Evolutionary conservation across 2,888 invertebrate species (phyloP), one percentile per base, ranked within the genome.

Genomic region (Pachycephus smyrnensis): DNA sequence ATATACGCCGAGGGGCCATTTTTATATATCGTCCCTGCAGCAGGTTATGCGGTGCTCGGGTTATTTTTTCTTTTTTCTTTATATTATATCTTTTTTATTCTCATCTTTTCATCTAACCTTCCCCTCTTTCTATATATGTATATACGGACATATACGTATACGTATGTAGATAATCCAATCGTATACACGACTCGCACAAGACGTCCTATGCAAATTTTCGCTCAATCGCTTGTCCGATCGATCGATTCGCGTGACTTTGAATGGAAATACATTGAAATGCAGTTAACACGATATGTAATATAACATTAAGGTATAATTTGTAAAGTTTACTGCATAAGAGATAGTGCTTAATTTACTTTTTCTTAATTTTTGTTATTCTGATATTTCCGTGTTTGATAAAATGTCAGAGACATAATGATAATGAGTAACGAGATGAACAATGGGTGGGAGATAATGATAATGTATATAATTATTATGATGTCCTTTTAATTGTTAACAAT

Each of bases 141-240:
- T 37, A 4, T 37, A 36, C 3, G 12, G 11, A 36, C 12, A 4
- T 37, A 40, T 15, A 37, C 12, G 4, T 37, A 3, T 37, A 0
- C 11, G 12, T 37, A 3, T 40, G 0, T 40, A 40, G 23, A 23
- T 55, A 55, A 55, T 23, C 23, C 55, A 9, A 55, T 55, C 9
- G 9, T 23, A 37, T 33, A 37, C n/a, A 76, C 71, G 11, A 30
- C 15, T 32, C 36, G 23, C 37, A 71, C 33, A n/a, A 32, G 32
- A 12, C 11, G 32, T 32, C 35, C 15, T 12, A n/a, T 35, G 71
- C 73, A 73, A 36, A 76, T 77, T 77, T 36, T 73, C 36, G 31
- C 23, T 68, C 31, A 37, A 77, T 77, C 69, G 77, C 73, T 73
- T 69, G 33, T 76, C 30, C 37, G 76, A 71, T 76, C 77, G 32